phyloP scores from a whole-genome alignment of 2,113 vertebrate genomes.

The Aramus guarauna region DNA sequence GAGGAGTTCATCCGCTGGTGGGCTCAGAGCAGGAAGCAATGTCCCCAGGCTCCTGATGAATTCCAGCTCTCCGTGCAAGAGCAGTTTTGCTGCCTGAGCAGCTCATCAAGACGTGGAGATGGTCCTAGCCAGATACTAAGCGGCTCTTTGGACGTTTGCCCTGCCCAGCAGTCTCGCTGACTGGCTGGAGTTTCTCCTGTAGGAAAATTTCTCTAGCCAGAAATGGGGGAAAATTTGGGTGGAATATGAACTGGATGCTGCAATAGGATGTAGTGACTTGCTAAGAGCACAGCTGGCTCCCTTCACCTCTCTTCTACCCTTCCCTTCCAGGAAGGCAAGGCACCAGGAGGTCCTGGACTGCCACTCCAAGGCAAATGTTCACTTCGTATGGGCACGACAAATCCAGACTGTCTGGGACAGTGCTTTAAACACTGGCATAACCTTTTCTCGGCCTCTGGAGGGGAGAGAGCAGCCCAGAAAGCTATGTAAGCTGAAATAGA shows the following conservation, averaged over 20 bases:
- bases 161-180: constrained; percentile 36
- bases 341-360: constrained; percentile 30
- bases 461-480: neutral
- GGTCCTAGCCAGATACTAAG: constrained; percentile 21
- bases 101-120: neutral
- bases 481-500: neutral
- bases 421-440: neutral
- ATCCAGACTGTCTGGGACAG: constrained; percentile 34
- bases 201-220: constrained; percentile 58
- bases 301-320: constrained; percentile 9
- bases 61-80: neutral
- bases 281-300: constrained; percentile 22
- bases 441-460: neutral
- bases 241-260: constrained; percentile 33
- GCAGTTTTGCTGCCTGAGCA: constrained; percentile 23
- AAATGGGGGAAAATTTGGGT: neutral
- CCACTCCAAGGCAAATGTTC: constrained; percentile 18
- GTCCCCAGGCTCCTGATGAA: neutral
- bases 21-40: neutral
- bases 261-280: constrained; percentile 50
- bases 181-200: constrained; percentile 32
- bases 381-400: neutral
- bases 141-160: neutral
- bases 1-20: neutral
- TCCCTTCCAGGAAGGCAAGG: constrained; percentile 50